These are phyloP conservation scores for Ochropleura plecta DNA, from an alignment of 2,888 invertebrate genomes.

Conservation along the genomic window DNA sequence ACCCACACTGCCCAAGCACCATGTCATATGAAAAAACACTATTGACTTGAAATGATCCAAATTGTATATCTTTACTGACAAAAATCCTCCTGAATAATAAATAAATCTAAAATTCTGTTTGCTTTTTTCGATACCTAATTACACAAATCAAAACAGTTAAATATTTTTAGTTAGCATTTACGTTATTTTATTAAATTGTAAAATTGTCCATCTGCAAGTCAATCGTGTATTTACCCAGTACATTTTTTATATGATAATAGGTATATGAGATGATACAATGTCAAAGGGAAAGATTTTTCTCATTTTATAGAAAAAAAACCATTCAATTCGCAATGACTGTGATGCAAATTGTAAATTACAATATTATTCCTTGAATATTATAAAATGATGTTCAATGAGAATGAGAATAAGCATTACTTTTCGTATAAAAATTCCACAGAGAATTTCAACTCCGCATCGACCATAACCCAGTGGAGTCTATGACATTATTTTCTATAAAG, in stretches of 20 bases:
- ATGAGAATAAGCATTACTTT: constrained; percentile 15
- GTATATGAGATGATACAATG: background rate
- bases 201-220: background rate
- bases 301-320: background rate
- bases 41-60: constrained; percentile 15
- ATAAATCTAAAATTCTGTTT: background rate
- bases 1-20: constrained; percentile 73
- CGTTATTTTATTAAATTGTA: background rate
- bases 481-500: background rate
- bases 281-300: background rate
- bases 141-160: background rate
- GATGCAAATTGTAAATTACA: no score
- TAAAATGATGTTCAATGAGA: background rate
- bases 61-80: background rate
- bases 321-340: background rate
- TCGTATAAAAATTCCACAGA: background rate
- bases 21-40: constrained; percentile 63
- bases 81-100: background rate
- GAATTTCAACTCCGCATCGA: background rate
- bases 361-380: background rate
- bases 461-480: background rate
- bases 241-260: background rate
- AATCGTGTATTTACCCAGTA: background rate
- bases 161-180: no score
- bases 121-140: background rate